A percentile compares a stretch with the other conserved stretches of the same genome.
Evolutionary conservation across 1,140 invertebrate species (phyloP).

Genomic region (Drosophila kepulauana): DNA sequence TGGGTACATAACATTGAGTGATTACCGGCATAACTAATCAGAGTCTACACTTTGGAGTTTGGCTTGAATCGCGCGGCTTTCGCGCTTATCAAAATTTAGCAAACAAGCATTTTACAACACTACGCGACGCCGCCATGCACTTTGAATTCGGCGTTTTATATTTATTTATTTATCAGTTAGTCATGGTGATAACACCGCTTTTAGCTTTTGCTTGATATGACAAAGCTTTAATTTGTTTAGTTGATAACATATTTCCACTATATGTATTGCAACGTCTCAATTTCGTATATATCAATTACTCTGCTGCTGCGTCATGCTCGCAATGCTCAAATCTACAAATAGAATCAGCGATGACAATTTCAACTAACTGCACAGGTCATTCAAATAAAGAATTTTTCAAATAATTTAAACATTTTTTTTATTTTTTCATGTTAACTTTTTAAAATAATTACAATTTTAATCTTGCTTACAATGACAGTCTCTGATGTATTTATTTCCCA

Average conservation of each 20-base stretch:
- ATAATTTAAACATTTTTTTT: not conserved
- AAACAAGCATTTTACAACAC: constrained; percentile 5
- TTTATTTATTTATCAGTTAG: not conserved
- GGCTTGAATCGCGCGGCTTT: constrained; percentile 9
- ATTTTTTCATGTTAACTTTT: not conserved
- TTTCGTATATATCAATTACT: constrained; percentile 10
- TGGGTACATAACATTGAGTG: not conserved
- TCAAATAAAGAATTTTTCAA: not conserved
- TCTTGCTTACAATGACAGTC: not conserved
- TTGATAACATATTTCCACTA: constrained; percentile 5
- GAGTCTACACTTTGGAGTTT: constrained; percentile 1
- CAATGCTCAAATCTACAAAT: not conserved
- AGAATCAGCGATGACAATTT: constrained; percentile 9
- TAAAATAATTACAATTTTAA: not conserved
- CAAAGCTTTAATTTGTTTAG: not conserved
- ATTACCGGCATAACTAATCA: not conserved
- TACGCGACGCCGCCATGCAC: not conserved
- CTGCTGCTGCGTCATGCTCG: constrained; percentile 29
- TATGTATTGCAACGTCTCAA: not conserved
- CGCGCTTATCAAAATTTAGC: not conserved
- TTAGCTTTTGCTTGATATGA: constrained; percentile 1
- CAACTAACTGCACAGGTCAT: not conserved
- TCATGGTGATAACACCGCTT: not conserved
- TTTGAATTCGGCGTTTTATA: constrained; percentile 4
- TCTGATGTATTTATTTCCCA: constrained; percentile 2